A percentile compares a stretch with the other conserved stretches of the same genome.
Evolutionary conservation across 2,888 invertebrate genomes (phyloP).

Genomic region (Oscheius sp.): DNA sequence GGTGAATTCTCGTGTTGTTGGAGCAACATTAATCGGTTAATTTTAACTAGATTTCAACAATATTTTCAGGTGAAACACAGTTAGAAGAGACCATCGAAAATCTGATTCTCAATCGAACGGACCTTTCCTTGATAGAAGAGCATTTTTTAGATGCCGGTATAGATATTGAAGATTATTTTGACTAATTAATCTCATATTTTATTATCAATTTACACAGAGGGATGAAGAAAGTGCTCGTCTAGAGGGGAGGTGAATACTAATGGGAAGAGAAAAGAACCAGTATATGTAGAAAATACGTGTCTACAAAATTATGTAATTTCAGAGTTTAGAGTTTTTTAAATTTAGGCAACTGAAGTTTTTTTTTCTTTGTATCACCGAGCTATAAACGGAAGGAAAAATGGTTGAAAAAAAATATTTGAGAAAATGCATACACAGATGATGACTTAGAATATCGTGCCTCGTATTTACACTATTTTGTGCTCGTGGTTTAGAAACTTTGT

Average conservation of each 20-base stretch:
- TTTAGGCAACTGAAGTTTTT: too few relatives aligned
- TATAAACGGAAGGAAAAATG: too few relatives aligned
- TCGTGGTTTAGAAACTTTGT: neutral
- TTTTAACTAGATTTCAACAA: neutral
- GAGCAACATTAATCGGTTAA: slow-evolving; percentile 85
- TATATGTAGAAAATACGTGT: too few relatives aligned
- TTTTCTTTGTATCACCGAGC: too few relatives aligned
- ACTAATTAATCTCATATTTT: too few relatives aligned
- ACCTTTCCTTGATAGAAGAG: slow-evolving; percentile 86
- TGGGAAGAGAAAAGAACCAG: too few relatives aligned
- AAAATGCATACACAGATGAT: neutral
- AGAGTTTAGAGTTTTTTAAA: too few relatives aligned
- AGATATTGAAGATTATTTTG: slow-evolving; percentile 99
- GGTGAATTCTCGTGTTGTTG: slow-evolving; percentile 84
- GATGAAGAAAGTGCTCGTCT: too few relatives aligned
- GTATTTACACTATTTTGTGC: neutral
- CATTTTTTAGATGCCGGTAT: slow-evolving; percentile 92
- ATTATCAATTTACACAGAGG: too few relatives aligned
- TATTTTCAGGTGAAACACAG: slow-evolving; percentile 82
- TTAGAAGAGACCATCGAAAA: slow-evolving; percentile 80
- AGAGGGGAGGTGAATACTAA: too few relatives aligned
- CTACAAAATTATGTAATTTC: too few relatives aligned
- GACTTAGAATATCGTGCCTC: neutral
- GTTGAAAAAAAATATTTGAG: neutral
- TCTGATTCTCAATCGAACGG: slow-evolving; percentile 87